phyloP scores from a whole-genome alignment of 2,797 vertebrate genomes.

The Aratinga solstitialis region DNA sequence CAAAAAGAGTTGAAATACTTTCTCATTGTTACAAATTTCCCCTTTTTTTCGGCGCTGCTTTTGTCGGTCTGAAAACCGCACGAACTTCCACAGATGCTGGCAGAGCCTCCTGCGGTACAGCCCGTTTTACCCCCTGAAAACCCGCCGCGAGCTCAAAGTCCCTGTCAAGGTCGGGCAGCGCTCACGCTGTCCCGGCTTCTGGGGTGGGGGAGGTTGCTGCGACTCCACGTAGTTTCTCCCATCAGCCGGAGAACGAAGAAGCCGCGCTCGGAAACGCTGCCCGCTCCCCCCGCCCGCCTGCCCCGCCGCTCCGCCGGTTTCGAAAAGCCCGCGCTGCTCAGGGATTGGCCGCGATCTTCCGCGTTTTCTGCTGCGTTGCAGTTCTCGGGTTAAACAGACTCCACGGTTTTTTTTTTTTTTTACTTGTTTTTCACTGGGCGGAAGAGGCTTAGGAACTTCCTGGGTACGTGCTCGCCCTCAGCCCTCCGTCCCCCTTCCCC shows the following conservation, averaged over 20 bases:
- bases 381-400: background rate
- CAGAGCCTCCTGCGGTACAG: fast-evolving
- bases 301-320: background rate
- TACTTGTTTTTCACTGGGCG: fast-evolving
- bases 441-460: background rate
- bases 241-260: fast-evolving
- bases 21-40: fast-evolving
- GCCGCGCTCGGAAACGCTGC: background rate
- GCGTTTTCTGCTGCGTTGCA: background rate
- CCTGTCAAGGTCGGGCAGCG: fast-evolving
- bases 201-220: fast-evolving
- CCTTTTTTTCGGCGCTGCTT: fast-evolving
- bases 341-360: background rate
- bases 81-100: fast-evolving
- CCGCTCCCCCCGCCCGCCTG: background rate
- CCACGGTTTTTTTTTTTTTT: background rate
- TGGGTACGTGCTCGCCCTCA: too few species aligned
- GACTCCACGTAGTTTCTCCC: fast-evolving
- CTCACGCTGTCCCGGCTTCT: fast-evolving
- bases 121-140: fast-evolving
- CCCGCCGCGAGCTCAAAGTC: fast-evolving
- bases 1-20: background rate
- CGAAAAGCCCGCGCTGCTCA: conserved; percentile 2
- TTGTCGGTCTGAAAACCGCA: fast-evolving
- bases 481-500: background rate